Conservation (phyloP, 2,888 invertebrate genomes). For the Drosophila meridionalis region DNA sequence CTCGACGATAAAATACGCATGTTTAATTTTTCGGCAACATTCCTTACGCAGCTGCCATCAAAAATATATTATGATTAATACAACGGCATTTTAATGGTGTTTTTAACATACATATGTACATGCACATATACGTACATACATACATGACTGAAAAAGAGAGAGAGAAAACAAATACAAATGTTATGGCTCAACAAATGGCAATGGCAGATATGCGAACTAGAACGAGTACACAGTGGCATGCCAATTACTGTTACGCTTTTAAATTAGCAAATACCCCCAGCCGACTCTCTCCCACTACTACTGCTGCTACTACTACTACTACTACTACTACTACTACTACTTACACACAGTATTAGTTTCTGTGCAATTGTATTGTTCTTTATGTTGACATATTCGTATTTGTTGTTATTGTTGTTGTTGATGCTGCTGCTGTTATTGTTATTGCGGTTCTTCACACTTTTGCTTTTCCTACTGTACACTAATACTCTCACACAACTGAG, state of each 20-base stretch:
- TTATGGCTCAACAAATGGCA: constrained; percentile 63
- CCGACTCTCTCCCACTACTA: not conserved
- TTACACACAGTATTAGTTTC: constrained; percentile 46
- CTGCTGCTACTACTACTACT: constrained; percentile 6
- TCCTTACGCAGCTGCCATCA: constrained; percentile 52
- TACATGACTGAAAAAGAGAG: constrained; percentile 1
- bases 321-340: constrained; percentile 6
- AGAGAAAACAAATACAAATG: constrained; percentile 27
- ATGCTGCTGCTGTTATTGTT: constrained; percentile 31
- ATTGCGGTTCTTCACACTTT: constrained; percentile 62
- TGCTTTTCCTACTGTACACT: constrained; percentile 56
- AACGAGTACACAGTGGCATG: constrained; percentile 65
- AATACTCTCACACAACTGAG: constrained; percentile 31
- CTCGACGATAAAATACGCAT: constrained; percentile 41
- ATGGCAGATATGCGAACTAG: constrained; percentile 29
- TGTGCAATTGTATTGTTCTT: constrained; percentile 27
- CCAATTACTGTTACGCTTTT: constrained; percentile 78
- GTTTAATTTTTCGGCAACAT: constrained; percentile 58
- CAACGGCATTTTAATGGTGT: constrained; percentile 70
- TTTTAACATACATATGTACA: constrained; percentile 42
- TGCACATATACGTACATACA: not conserved
- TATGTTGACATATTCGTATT: constrained; percentile 14
- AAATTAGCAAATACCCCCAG: constrained; percentile 62
- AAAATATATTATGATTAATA: constrained; percentile 79
- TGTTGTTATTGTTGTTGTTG: constrained; percentile 52